Conservation (phyloP, 2,113 vertebrate species). For the Rutilus rutilus region DNA sequence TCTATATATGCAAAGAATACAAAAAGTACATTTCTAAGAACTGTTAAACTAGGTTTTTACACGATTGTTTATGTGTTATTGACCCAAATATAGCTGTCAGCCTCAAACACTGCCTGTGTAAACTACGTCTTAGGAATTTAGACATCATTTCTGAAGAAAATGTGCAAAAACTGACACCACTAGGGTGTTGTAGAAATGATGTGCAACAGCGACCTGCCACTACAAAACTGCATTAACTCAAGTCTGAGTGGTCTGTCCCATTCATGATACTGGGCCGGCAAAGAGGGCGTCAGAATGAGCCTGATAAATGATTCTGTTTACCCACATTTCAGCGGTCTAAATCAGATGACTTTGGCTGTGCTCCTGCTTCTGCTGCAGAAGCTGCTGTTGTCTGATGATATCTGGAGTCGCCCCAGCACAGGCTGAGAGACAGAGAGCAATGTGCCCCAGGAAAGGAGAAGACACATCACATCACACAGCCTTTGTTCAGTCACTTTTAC, state of each 20-base stretch:
- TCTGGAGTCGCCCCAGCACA: slow-evolving; percentile 56
- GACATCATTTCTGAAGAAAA: background rate
- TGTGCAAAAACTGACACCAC: background rate
- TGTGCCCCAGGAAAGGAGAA: slow-evolving; percentile 47
- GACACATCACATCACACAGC: slow-evolving; percentile 55
- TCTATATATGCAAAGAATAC: background rate
- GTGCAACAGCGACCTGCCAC: background rate
- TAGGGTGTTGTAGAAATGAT: background rate
- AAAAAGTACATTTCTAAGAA: background rate
- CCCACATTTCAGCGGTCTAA: slow-evolving; percentile 62
- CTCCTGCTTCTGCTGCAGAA: slow-evolving; percentile 62
- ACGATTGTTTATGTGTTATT: background rate
- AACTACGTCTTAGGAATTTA: background rate
- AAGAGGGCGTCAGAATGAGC: slow-evolving; percentile 46
- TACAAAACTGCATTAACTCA: slow-evolving; percentile 53
- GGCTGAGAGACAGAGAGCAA: slow-evolving; percentile 51
- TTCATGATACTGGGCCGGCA: slow-evolving; percentile 53
- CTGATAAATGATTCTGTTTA: slow-evolving; percentile 64
- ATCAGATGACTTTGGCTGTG: slow-evolving; percentile 60
- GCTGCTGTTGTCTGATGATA: slow-evolving; percentile 55
- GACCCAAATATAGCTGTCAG: background rate
- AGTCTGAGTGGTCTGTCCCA: slow-evolving; percentile 56
- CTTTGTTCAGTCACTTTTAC: slow-evolving; percentile 56
- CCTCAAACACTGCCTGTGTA: background rate
- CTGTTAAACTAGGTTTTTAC: background rate